phyloP scores from a whole-genome alignment of 1,140 invertebrate species.

The Phenacoccus solenopsis region DNA sequence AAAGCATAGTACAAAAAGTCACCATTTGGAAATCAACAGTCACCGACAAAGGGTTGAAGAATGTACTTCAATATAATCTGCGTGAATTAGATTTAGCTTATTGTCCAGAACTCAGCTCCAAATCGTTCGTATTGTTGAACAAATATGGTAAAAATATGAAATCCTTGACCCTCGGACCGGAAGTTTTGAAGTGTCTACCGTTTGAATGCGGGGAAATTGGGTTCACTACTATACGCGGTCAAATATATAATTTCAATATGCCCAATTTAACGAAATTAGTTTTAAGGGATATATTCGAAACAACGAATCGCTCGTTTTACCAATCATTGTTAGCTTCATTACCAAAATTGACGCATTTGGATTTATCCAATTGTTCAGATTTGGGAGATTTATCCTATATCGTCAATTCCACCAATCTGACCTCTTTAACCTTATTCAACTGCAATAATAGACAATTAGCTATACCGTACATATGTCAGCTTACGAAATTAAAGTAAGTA shows the following conservation, averaged over 20 bases:
- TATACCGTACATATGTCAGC: slow-evolving; percentile 22
- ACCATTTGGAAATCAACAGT: slow-evolving; percentile 55
- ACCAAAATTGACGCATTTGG: slow-evolving; percentile 54
- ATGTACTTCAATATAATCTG: slow-evolving; percentile 54
- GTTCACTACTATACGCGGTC: too few relatives aligned
- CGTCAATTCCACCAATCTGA: slow-evolving; percentile 46
- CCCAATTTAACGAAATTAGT: slow-evolving; percentile 50
- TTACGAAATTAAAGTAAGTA: slow-evolving; percentile 37
- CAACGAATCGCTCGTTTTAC: slow-evolving; percentile 37
- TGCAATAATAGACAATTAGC: slow-evolving; percentile 35
- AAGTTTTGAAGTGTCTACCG: neutral
- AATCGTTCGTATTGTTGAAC: slow-evolving; percentile 46
- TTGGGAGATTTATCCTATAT: slow-evolving; percentile 43
- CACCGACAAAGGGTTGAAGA: slow-evolving; percentile 50
- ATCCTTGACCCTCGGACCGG: slow-evolving; percentile 32
- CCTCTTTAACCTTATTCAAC: slow-evolving; percentile 62
- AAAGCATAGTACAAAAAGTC: slow-evolving; percentile 54
- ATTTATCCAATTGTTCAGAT: slow-evolving; percentile 58
- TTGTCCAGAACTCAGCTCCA: slow-evolving; percentile 48
- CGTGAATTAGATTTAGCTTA: slow-evolving; percentile 57
- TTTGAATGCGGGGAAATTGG: neutral
- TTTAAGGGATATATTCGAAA: slow-evolving; percentile 35
- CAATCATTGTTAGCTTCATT: slow-evolving; percentile 44
- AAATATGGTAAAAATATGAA: slow-evolving; percentile 31
- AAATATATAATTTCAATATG: slow-evolving; percentile 45